phyloP scores from a whole-genome alignment of 2,888 invertebrate genomes.

The Erebia epiphron region DNA sequence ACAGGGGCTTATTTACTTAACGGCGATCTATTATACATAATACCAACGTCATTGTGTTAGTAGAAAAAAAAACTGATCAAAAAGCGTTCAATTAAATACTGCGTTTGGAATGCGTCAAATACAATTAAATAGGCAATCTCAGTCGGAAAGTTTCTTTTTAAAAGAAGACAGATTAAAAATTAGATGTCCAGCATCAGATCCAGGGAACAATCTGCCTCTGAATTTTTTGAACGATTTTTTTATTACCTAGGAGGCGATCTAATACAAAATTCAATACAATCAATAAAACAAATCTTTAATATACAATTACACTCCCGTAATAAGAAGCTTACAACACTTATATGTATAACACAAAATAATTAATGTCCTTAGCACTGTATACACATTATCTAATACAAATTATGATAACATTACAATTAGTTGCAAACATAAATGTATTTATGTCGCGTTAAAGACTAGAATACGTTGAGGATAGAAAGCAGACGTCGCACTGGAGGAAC shows the following conservation, averaged over 20 bases:
- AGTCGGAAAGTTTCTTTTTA: conserved; percentile 52
- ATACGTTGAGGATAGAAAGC: conserved; percentile 82
- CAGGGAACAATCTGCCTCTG: conserved; percentile 54
- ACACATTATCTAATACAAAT: conserved; percentile 61
- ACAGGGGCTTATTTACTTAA: conserved; percentile 46
- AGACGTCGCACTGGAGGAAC: conserved; percentile 73
- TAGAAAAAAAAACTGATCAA: conserved; percentile 50
- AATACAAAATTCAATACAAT: conserved; percentile 37
- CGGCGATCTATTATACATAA: conserved; percentile 51
- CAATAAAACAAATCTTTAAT: conserved; percentile 61
- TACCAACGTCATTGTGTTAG: conserved; percentile 49
- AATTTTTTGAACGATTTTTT: conserved; percentile 41
- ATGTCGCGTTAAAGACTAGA: conserved; percentile 80
- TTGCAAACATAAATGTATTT: conserved; percentile 73
- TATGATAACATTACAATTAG: conserved; percentile 76
- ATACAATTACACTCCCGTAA: conserved; percentile 69
- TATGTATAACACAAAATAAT: conserved; percentile 60
- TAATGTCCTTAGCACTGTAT: conserved; percentile 65
- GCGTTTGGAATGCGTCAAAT: conserved; percentile 76
- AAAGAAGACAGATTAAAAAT: conserved; percentile 52
- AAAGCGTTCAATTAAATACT: conserved; percentile 67
- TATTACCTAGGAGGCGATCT: conserved; percentile 69
- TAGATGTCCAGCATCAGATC: conserved; percentile 70
- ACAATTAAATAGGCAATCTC: conserved; percentile 56
- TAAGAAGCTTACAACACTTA: conserved; percentile 70